Evolutionary conservation across 92 coral and sea anemone genomes (phyloP).

Genomic region (Porites divaricata): DNA sequence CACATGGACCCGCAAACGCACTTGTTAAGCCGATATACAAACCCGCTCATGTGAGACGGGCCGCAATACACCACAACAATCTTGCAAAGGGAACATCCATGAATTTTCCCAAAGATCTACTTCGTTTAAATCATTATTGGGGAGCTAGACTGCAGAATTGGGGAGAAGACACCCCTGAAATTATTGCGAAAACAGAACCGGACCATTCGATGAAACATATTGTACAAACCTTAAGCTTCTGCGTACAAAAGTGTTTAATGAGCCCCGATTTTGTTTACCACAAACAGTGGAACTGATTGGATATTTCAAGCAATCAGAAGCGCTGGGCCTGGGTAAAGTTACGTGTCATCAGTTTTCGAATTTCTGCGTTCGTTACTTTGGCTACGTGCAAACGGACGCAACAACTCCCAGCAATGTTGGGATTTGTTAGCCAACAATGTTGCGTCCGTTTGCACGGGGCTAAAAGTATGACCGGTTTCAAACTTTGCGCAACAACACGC

Average conservation of each 20-base stretch:
- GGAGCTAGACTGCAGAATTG: constrained; percentile 73
- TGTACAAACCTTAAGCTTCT: constrained; percentile 31
- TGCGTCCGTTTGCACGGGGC: too few relatives aligned
- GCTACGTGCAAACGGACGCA: too few relatives aligned
- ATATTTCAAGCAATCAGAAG: too few relatives aligned
- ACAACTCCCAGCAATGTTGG: too few relatives aligned
- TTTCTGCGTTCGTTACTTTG: too few relatives aligned
- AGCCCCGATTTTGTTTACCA: constrained; percentile 1
- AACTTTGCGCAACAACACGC: too few relatives aligned
- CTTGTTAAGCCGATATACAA: constrained; percentile 64
- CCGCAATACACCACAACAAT: constrained; percentile 55
- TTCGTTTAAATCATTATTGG: constrained; percentile 79
- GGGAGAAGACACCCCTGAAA: constrained; percentile 72
- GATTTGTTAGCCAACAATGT: too few relatives aligned
- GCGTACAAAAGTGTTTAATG: constrained; percentile 1
- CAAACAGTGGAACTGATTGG: constrained; percentile 11
- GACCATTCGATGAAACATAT: constrained; percentile 59
- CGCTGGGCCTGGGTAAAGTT: too few relatives aligned
- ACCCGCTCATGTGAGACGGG: constrained; percentile 21
- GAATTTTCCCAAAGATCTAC: constrained; percentile 17
- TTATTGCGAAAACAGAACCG: constrained; percentile 39
- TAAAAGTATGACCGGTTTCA: too few relatives aligned
- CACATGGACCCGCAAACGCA: constrained; percentile 35
- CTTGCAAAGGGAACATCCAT: constrained; percentile 5
- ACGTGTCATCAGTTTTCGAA: too few relatives aligned